Evolutionary conservation across 2,888 invertebrate species (phyloP).

Genomic region (Trichopoda pennipes): DNA sequence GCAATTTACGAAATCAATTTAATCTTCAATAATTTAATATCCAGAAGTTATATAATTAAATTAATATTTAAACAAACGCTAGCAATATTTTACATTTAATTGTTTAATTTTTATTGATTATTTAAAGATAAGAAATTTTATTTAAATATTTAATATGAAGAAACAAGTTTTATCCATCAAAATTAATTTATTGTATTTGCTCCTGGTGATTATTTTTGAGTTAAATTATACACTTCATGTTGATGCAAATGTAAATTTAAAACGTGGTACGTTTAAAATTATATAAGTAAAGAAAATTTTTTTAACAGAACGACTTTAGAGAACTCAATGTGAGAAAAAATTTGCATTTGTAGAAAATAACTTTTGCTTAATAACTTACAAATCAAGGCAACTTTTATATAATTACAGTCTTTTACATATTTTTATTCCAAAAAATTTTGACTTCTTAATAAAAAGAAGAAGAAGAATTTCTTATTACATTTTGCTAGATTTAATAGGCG

Average conservation of each 20-base stretch:
- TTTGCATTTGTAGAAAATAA: too few relatives aligned
- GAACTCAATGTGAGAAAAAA: too few relatives aligned
- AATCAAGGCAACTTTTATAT: too few relatives aligned
- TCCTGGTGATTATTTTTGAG: not conserved
- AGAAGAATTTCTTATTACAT: too few relatives aligned
- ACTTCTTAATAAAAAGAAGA: too few relatives aligned
- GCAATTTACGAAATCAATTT: constrained; percentile 11
- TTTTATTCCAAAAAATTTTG: too few relatives aligned
- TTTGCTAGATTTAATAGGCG: too few relatives aligned
- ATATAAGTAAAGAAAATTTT: not conserved
- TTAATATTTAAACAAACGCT: not conserved
- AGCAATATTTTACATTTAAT: constrained; percentile 32
- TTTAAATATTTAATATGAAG: not conserved
- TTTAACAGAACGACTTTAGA: too few relatives aligned
- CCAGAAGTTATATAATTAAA: not conserved
- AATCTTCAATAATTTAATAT: constrained; percentile 18
- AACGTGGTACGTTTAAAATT: not conserved
- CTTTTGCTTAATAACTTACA: too few relatives aligned
- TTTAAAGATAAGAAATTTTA: not conserved
- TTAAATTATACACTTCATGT: constrained; percentile 9
- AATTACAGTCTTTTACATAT: too few relatives aligned
- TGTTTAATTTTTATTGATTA: constrained; percentile 33
- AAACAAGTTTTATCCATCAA: constrained; percentile 1
- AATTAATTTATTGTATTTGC: not conserved
- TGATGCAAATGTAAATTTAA: not conserved